Percentiles rank a stretch among this genome's conserved stretches.
phyloP scores from a whole-genome alignment of 2,797 vertebrate species.

The Gorsachius magnificus region DNA sequence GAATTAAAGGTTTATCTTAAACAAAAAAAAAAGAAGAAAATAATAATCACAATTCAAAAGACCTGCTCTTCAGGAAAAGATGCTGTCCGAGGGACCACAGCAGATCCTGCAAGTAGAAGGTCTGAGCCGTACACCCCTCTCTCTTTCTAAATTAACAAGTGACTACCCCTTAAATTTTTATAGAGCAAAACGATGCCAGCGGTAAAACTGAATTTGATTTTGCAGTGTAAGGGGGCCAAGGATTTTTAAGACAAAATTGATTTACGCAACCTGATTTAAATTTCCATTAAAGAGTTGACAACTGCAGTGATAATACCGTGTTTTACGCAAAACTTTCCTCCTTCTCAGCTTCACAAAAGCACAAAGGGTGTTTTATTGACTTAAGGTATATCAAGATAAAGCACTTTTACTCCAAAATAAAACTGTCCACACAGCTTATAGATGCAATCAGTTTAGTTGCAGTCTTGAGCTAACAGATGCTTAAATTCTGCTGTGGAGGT shows the following conservation, averaged over 20 bases:
- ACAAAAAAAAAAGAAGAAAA: not conserved
- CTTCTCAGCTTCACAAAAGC: constrained; percentile 14
- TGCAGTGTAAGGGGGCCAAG: not conserved
- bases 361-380: constrained; percentile 52
- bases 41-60: not conserved
- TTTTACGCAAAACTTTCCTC: constrained; percentile 51
- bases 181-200: not conserved
- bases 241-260: constrained; percentile 44
- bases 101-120: not conserved
- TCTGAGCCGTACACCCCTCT: not conserved
- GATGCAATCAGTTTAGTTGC: constrained; percentile 43
- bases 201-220: not conserved
- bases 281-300: constrained; percentile 56
- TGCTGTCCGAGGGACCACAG: not conserved
- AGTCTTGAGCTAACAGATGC: constrained; percentile 39
- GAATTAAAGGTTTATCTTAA: not conserved
- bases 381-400: constrained; percentile 60
- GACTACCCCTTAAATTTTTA: not conserved
- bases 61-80: not conserved
- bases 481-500: constrained; percentile 42
- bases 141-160: not conserved
- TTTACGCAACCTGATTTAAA: constrained; percentile 56
- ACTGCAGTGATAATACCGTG: constrained; percentile 21
- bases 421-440: constrained; percentile 49
- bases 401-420: constrained; percentile 55